Base-by-base conservation (phyloP, 2,888 invertebrate genomes). In the Orthosia cruda region DNA sequence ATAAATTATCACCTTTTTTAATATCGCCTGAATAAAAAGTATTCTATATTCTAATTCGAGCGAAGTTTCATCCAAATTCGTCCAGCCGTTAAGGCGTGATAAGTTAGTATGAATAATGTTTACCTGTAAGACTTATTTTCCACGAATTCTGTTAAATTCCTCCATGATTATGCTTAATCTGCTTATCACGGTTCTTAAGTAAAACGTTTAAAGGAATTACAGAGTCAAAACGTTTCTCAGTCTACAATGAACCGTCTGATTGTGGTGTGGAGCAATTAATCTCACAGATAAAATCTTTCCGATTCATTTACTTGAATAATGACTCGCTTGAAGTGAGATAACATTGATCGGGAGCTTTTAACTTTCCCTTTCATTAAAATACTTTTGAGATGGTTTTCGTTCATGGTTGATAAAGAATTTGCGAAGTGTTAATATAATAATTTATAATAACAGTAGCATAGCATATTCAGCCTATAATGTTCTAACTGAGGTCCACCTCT, bases 221-320 rank as follows among this genome's bases (percentile, higher is more conserved):
- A 18, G 16, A 68, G n/a, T 20, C 23, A 26, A 57, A 63, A 23
- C n/a, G 12, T 32, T 50, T 54, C n/a, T 16, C 15, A 50, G 20
- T 49, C 58, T 65, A 45, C 50, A 61, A 45, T 32, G 9, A 52
- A 26, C 16, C 23, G n/a, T 40, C 70, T 62, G 32, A 61, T 57
- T 26, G 23, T 40, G 20, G 47, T 32, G 40, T 26, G 1, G 45
- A 77, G 45, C 59, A 54, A 65, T 77, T 65, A 45, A 77, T 70
- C 55, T 59, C 5, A 26, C 45, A 61, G 80, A 80, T 79, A 58
- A 57, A 58, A 74, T 70, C 40, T 49, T 58, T 69, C 47, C 65
- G 58, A 57, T 73, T 52, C 32, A 65, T 80, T 80, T 66, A 26
- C 73, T 80, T 73, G 65, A 80, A 20, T 62, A 80, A 77, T 66